Conservation (phyloP, 2,888 invertebrate genomes). For the Syrista parreyssii region DNA sequence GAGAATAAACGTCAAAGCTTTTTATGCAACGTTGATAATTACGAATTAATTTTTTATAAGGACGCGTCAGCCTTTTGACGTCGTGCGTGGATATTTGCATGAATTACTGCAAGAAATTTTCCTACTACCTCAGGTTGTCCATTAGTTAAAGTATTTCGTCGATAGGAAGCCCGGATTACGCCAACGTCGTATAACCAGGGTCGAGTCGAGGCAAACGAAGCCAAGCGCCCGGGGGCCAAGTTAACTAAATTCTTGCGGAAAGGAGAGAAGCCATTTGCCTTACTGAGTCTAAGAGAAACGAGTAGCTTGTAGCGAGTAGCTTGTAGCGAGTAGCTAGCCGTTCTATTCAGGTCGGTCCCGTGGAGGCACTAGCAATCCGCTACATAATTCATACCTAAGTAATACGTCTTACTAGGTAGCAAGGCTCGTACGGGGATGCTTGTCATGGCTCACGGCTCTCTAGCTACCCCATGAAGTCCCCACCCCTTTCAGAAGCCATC, state of each 20-base stretch:
- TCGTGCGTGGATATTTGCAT: neutral
- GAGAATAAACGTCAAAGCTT: neutral
- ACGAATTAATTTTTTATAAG: neutral
- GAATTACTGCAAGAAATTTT: neutral
- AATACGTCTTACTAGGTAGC: conserved; percentile 55
- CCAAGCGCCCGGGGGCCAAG: conserved; percentile 11
- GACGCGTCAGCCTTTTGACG: neutral
- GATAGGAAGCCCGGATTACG: neutral
- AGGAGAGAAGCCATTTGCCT: conserved; percentile 33
- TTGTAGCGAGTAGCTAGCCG: neutral
- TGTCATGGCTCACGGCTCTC: conserved; percentile 25
- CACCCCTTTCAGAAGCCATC: neutral
- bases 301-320: neutral
- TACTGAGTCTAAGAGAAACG: conserved; percentile 34
- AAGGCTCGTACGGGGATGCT: neutral
- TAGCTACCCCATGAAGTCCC: neutral
- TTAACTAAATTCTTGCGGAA: conserved; percentile 10
- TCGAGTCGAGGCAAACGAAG: conserved; percentile 6
- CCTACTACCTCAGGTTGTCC: neutral
- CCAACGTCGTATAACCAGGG: neutral
- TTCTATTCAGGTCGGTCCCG: conserved; percentile 26
- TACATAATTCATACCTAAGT: conserved; percentile 62
- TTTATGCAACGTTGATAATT: neutral
- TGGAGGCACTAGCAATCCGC: conserved; percentile 43
- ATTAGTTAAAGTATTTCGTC: neutral